These are phyloP conservation scores for Nasonia vitripennis DNA, from an alignment of 1,140 invertebrate genomes.

Conservation along the genomic window DNA sequence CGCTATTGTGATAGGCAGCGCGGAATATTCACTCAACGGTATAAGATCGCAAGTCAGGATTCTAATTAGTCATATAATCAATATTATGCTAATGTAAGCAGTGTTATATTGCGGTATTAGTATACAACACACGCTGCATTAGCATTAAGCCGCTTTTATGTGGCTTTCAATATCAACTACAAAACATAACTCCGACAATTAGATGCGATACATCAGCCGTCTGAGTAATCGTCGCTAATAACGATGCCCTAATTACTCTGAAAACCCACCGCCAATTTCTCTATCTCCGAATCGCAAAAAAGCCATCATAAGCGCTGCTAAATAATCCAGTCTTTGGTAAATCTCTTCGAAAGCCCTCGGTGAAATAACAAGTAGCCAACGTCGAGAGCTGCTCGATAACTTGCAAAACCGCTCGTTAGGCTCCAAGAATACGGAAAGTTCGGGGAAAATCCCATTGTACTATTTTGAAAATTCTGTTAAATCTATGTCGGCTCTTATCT, in stretches of 20 bases:
- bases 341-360: not conserved
- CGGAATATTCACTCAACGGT: not conserved
- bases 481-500: conserved; percentile 45
- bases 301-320: not conserved
- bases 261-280: too few species aligned
- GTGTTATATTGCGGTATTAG: not conserved
- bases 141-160: not conserved
- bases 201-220: not conserved
- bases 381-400: not conserved
- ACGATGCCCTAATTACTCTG: too few species aligned
- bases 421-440: conserved; percentile 15
- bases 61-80: not conserved
- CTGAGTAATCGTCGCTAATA: not conserved
- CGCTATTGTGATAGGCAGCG: not conserved
- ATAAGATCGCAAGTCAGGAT: not conserved
- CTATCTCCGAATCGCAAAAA: not conserved
- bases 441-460: conserved; percentile 33
- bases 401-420: conserved; percentile 18
- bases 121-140: not conserved
- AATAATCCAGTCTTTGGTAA: not conserved
- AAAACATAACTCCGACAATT: not conserved
- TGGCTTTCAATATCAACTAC: not conserved
- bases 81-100: not conserved
- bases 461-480: conserved; percentile 44
- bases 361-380: not conserved